Evolutionary conservation across 2,888 invertebrate genomes (phyloP), one percentile per base, ranked within the genome.

Genomic region (Macropis europaea): DNA sequence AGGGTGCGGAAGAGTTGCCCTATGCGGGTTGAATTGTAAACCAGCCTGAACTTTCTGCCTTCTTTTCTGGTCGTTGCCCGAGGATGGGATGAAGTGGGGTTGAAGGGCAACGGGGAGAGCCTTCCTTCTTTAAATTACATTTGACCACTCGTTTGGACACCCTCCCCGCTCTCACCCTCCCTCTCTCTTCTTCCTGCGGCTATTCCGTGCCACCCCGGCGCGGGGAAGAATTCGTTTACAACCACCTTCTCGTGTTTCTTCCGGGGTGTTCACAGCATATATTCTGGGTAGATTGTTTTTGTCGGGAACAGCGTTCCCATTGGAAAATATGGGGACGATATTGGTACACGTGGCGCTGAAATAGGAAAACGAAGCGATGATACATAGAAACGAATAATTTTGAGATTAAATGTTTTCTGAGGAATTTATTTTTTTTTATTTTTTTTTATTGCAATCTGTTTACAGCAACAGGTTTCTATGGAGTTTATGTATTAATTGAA

Each of bases 51-150:
- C 82, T 85, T 87, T 84, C 82, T 81, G 81, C 82, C 82, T 84
- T 80, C 81, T 87, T 86, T 84, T 82, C 83, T 82, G 82, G 72
- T 83, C 82, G 82, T 82, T 85, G 83, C 78, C 79, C 67, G 81
- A 69, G 77, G 77, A 61, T 56, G 61, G 71, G 56, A 57, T 54
- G 71, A 72, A 76, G 75, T 63, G 67, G 73, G 70, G 76, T 76
- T 72, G 77, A 74, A 59, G 69, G 77, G 3, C 59, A 76, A 61
- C 45, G 77, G 72, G n/a, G 74, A 79, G 72, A 80, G 78, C 85
- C 82, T 84, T 83, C 84, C 84, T 86, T 86, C 86, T 87, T 88
- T 86, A 87, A 87, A 88, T 88, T 88, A 87, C 87, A 86, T 88
- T 87, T 87, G 88, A 87, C 87, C 87, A 86, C 86, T 87, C 86